Evolutionary conservation across 2,797 vertebrate genomes (phyloP).

Genomic region (Leptoclinus maculatus): DNA sequence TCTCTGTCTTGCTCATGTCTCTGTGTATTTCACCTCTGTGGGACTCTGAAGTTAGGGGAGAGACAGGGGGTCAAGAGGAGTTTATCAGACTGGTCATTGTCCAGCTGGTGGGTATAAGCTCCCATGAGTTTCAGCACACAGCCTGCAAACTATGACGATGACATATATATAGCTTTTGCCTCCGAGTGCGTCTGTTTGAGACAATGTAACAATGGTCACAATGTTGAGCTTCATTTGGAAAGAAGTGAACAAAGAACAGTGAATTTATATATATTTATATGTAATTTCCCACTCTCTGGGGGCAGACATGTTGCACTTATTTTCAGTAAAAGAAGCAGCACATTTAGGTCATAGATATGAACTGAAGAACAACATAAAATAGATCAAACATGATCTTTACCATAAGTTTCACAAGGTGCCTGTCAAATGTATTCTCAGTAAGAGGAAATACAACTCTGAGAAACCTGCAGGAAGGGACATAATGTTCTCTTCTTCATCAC

Average conservation of each 20-base stretch:
- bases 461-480: not conserved
- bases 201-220: constrained; percentile 68
- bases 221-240: constrained; percentile 34
- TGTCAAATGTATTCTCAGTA: not conserved
- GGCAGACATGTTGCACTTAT: not conserved
- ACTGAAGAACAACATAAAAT: not conserved
- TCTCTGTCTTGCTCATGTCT: not conserved
- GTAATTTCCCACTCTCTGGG: not conserved
- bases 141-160: constrained; percentile 57
- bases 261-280: not conserved
- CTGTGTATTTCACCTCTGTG: not conserved
- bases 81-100: constrained; percentile 60
- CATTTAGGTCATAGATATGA: not conserved
- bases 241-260: constrained; percentile 22
- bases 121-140: constrained; percentile 6
- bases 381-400: not conserved
- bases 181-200: constrained; percentile 31
- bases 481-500: not conserved
- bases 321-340: not conserved
- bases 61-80: constrained; percentile 30
- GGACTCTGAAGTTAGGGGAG: not conserved
- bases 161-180: constrained; percentile 61
- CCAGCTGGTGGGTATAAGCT: constrained; percentile 24
- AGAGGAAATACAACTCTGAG: not conserved
- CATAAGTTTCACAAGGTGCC: not conserved